Evolutionary conservation across 2,113 vertebrate species (phyloP).

Genomic region (Festucalex cinctus): DNA sequence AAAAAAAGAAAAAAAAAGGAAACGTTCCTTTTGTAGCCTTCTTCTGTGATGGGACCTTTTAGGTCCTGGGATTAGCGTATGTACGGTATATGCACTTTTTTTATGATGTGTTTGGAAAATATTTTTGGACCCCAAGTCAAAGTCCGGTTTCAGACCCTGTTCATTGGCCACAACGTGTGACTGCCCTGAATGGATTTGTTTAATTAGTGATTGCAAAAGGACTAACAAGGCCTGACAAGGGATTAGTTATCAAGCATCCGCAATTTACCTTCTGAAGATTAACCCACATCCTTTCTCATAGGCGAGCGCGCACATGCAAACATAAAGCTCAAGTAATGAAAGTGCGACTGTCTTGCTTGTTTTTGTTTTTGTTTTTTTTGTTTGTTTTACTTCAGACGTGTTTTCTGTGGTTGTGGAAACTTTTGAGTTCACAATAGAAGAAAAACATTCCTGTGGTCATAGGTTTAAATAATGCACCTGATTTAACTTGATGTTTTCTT

Average conservation of each 20-base stretch:
- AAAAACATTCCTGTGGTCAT: not conserved
- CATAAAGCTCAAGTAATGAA: not conserved
- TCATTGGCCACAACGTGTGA: not conserved
- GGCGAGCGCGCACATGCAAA: conserved; percentile 10
- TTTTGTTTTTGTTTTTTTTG: too few relatives aligned
- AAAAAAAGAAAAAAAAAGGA: not conserved
- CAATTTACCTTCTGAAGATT: conserved; percentile 48
- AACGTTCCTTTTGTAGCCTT: not conserved
- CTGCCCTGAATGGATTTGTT: conserved; percentile 41
- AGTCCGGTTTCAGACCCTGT: not conserved
- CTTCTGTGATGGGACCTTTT: not conserved
- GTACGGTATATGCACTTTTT: too few relatives aligned
- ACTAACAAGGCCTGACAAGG: conserved; percentile 55
- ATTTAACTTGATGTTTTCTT: not conserved
- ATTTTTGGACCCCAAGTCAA: not conserved
- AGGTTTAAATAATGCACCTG: not conserved
- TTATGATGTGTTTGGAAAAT: not conserved
- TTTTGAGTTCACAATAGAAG: not conserved
- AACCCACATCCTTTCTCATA: conserved; percentile 48
- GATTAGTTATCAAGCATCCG: conserved; percentile 62
- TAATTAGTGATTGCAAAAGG: conserved; percentile 20
- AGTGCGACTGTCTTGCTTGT: too few relatives aligned
- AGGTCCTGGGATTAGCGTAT: too few relatives aligned
- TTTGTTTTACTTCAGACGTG: not conserved
- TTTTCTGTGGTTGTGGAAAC: not conserved